These are phyloP conservation scores for Frankliniella intonsa DNA, from an alignment of 2,888 invertebrate species.

Conservation along the genomic window DNA sequence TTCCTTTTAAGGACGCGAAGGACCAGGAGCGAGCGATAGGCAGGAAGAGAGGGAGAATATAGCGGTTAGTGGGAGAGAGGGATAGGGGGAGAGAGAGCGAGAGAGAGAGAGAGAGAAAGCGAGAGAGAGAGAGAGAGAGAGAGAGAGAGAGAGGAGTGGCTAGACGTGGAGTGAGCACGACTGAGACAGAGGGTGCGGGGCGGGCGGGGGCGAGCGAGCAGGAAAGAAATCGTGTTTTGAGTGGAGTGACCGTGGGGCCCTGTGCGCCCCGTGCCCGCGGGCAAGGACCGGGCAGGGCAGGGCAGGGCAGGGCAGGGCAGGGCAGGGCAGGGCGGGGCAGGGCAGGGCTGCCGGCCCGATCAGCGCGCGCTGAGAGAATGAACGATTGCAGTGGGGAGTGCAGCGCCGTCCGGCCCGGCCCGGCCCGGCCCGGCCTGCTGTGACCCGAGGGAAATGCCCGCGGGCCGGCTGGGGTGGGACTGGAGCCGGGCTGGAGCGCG, in stretches of 20 bases:
- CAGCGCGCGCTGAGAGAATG: not conserved
- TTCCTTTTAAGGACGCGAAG: not conserved
- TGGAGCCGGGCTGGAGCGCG: not conserved
- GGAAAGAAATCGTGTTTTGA: slow-evolving; percentile 20
- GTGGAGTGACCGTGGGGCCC: not conserved
- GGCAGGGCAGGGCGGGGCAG: not conserved
- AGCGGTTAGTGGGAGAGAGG: not conserved
- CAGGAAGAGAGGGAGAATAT: not conserved
- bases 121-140: not conserved
- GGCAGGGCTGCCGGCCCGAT: not conserved
- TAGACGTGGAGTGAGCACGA: not conserved
- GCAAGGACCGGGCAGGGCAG: not conserved
- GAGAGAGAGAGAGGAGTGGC: not conserved
- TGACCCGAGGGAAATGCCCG: not conserved
- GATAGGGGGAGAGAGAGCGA: not conserved
- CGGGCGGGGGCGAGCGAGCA: not conserved
- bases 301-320: not conserved
- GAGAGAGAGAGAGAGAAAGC: not conserved
- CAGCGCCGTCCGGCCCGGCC: not conserved
- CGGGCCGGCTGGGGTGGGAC: not conserved
- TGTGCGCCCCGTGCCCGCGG: not conserved
- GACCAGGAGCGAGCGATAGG: not conserved
- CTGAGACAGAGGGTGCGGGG: not conserved
- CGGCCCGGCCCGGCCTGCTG: not conserved
- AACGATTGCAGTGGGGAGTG: not conserved